A percentile compares a stretch with the other conserved stretches of the same genome.
These are phyloP conservation scores for Caenorhabditis inopinata DNA, from an alignment of 1,140 invertebrate genomes.

Conservation along the genomic window DNA sequence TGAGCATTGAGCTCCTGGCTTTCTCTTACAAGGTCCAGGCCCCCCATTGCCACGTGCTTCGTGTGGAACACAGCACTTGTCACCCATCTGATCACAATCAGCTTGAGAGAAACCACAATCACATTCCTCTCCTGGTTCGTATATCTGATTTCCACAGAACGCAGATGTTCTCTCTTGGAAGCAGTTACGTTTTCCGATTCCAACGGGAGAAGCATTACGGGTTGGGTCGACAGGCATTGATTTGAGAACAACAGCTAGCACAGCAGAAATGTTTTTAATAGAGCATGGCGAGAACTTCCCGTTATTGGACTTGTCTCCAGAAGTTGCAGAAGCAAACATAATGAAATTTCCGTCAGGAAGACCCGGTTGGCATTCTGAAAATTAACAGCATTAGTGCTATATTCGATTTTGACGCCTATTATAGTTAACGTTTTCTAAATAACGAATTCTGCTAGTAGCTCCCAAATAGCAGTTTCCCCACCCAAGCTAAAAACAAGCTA, in stretches of 20 bases:
- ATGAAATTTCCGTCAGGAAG: conserved; percentile 92
- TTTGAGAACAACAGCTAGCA: conserved; percentile 74
- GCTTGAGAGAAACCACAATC: conserved; percentile 83
- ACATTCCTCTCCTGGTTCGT: conserved; percentile 91
- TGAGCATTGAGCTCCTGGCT: conserved; percentile 79
- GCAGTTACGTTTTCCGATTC: conserved; percentile 90
- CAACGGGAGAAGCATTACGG: conserved; percentile 70
- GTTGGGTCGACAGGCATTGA: conserved; percentile 59
- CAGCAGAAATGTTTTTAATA: conserved; percentile 88
- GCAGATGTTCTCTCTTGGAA: conserved; percentile 86
- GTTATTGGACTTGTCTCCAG: conserved; percentile 88
- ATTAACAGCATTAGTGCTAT: neutral
- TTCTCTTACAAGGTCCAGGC: conserved; percentile 77
- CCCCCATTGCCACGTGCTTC: conserved; percentile 45
- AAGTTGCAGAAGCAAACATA: conserved; percentile 94
- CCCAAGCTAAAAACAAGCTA: no score
- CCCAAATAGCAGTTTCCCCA: no score
- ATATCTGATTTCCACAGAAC: conserved; percentile 98
- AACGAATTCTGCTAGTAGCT: no score
- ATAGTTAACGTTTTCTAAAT: no score
- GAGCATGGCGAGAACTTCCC: conserved; percentile 90
- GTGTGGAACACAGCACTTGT: conserved; percentile 84
- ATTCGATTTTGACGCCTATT: no score
- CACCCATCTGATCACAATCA: conserved; percentile 78
- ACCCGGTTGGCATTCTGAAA: conserved; percentile 80